Base-by-base conservation (phyloP, 2,888 invertebrate genomes). In the Thyatira batis region DNA sequence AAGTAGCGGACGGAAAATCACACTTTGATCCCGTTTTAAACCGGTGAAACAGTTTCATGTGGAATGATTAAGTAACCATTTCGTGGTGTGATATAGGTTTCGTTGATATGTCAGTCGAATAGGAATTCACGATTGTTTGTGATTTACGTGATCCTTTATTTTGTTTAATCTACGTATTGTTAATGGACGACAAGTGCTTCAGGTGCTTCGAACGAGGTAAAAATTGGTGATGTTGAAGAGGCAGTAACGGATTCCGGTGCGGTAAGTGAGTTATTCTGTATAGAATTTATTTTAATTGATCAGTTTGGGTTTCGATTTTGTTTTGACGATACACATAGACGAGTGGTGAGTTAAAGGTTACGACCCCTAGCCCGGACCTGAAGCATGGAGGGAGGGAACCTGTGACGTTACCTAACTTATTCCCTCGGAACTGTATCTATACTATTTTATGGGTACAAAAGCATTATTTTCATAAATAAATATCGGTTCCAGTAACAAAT, bases 21-120 rank as follows among this genome's bases (percentile, higher is more conserved):
- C 76, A 69, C 59, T 63, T 61, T 65, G 54, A 57, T 51, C 57
- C 55, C 49, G 56, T 59, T 52, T 54, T 49, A 51, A 60, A 60
- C 73, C 80, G 77, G 71, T 66, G 64, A 67, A 69, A 67, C 71
- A 65, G 64, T 78, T 77, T 79, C 65, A 80, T 79, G 77, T 80
- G 80, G 72, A 84, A 84, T 87, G 86, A 84, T 89, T 89, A 82
- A 87, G 84, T 87, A 88, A 87, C 82, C 80, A 78, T 74, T 74
- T 70, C 55, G 55, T 45, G 44, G 52, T 62, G 58, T 59, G 62
- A 52, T 52, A 25, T 46, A 65, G 66, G n/a, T n/a, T n/a, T 45
- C 59, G 50, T 49, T 46, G 52, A 49, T 53, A 53, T 54, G 49
- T 51, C 8, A 17, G 17, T 8, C n/a, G 39, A 39, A 39, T 17